Base-by-base conservation (phyloP, 92 coral and sea anemone genomes). In the Meandrina meandrites region DNA sequence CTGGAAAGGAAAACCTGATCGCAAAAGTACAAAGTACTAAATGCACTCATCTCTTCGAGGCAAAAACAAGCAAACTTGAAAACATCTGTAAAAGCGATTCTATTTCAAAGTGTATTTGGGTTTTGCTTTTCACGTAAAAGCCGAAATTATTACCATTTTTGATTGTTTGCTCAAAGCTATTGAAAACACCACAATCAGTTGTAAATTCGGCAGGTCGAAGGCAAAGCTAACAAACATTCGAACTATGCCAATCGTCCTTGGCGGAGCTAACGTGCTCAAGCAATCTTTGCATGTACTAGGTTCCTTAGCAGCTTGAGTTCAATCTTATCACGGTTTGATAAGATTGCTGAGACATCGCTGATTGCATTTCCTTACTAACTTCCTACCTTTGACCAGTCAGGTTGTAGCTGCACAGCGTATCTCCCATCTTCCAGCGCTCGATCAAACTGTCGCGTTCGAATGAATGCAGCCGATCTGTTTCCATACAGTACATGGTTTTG, bases 391-490 rank as follows among this genome's bases (percentile, higher is more conserved):
- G 95, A 95, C 99, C 99, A 97, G 34, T 89, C 79, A 0, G 99
- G 98, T 56, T 97, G 97, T 13, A 97, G 86, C 85, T 95, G 94
- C 5, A 90, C 96, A 9, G 99, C 98, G 79, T 88, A 90, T 53
- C 86, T 88, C 19, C 99, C 99, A 69, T 97, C 99, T 57, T 97
- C 97, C 36, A 91, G 91, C 16, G 99, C 99, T 84, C 87, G 90
- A 37, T 92, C 93, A 82, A 87, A 95, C 86, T 97, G 93, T 80
- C 90, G 91, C 7, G 95, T 93, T 53, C 94, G 93, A 56, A 97
- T 92, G 90, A 93, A 93, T 13, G 98, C 98, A 4, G 99, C 99
- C 17, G 99, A 97, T 84, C 99, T 92, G 87, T 97, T 97, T n/a
- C 98, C 92, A 90, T 95, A 97, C 54, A 97, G 89, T 13, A 97